These are phyloP conservation scores for Odontesthes bonariensis DNA, from an alignment of 2,113 vertebrate species.

Conservation along the genomic window DNA sequence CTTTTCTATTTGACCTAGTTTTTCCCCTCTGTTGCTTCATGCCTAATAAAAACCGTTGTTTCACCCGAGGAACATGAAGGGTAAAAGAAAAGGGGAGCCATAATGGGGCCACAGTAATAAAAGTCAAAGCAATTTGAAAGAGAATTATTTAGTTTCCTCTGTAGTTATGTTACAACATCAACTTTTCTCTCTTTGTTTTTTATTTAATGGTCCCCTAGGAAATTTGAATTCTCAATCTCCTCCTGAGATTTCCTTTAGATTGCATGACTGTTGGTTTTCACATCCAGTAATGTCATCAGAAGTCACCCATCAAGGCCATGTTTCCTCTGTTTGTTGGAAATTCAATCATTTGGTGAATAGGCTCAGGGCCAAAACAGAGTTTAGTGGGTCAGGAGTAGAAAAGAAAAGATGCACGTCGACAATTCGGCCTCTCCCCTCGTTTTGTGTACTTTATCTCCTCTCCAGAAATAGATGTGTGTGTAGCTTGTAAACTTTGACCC, in stretches of 20 bases:
- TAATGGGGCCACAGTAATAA: constrained; percentile 30
- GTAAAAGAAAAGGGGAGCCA: constrained; percentile 18
- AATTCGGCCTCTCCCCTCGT: constrained; percentile 38
- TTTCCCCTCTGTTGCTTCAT: constrained; percentile 60
- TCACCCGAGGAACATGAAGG: constrained; percentile 29
- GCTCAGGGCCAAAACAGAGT: constrained; percentile 45
- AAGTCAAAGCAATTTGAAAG: constrained; percentile 29
- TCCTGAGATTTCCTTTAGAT: constrained; percentile 54
- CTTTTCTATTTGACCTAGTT: constrained; percentile 74
- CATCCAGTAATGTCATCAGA: constrained; percentile 53
- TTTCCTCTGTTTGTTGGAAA: constrained; percentile 74
- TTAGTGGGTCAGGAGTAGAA: constrained; percentile 52
- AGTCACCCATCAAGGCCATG: constrained; percentile 40
- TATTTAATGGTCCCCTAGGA: constrained; percentile 36
- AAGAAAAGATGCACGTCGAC: constrained; percentile 68
- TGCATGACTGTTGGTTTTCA: constrained; percentile 54
- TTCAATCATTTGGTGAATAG: constrained; percentile 61
- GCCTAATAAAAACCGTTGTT: constrained; percentile 64
- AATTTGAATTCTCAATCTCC: constrained; percentile 45
- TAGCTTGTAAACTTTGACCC: constrained; percentile 74
- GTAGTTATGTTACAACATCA: constrained; percentile 27
- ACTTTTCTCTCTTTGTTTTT: not conserved
- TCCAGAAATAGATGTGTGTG: constrained; percentile 65
- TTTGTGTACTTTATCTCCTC: constrained; percentile 42
- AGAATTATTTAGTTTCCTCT: constrained; percentile 43